Evolutionary conservation across 2,797 vertebrate species (phyloP).

Genomic region (Strix occidentalis): DNA sequence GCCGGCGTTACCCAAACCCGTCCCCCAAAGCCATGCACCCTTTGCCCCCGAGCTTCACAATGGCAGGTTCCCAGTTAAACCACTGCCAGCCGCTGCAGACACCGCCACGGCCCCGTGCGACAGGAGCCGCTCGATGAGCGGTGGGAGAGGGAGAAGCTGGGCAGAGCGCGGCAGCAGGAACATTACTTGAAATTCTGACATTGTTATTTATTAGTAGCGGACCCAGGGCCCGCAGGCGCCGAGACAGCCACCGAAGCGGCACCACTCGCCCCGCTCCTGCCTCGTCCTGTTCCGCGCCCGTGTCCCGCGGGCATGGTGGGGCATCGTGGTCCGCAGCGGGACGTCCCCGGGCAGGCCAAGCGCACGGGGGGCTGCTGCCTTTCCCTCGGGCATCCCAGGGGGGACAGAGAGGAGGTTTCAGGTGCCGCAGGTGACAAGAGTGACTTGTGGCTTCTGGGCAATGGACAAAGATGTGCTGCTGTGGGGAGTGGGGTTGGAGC

Average conservation of each 20-base stretch:
- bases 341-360: not conserved
- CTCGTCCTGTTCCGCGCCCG: rapidly evolving
- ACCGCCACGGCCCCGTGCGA: not conserved
- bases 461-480: not conserved
- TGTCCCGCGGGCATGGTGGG: rapidly evolving
- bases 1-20: not conserved
- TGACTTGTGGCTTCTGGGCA: not conserved
- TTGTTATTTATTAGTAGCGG: slow-evolving; percentile 69
- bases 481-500: not conserved
- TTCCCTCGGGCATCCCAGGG: not conserved
- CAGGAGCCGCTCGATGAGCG: not conserved
- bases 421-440: not conserved
- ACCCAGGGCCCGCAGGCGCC: not conserved
- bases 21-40: not conserved
- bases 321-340: not conserved
- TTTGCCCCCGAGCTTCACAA: not conserved
- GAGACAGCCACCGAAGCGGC: not conserved
- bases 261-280: not conserved
- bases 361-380: not conserved
- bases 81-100: not conserved
- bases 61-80: slow-evolving; percentile 19
- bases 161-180: not conserved
- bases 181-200: slow-evolving; percentile 65
- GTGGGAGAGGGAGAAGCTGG: not conserved
- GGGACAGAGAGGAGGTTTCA: not conserved